These are phyloP conservation scores for Patella pellucida DNA, from an alignment of 2,888 invertebrate genomes.

Conservation along the genomic window DNA sequence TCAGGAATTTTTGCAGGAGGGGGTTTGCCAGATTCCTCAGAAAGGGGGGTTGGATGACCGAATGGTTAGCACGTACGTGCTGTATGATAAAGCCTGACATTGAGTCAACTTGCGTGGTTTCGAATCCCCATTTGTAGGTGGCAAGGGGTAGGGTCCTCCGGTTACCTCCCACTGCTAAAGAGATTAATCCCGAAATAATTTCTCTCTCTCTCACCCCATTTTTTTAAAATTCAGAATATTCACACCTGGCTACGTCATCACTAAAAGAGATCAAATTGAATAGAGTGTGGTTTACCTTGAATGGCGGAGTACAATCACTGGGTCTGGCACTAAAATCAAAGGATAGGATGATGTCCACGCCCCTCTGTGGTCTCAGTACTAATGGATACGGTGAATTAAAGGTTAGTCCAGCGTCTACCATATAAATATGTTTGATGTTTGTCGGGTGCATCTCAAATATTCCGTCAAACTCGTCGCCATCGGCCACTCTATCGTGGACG, in stretches of 20 bases:
- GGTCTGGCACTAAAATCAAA: conserved; percentile 72
- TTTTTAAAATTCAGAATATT: neutral
- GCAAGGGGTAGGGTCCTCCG: too few relatives aligned
- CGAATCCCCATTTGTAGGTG: too few relatives aligned
- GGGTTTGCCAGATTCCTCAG: too few relatives aligned
- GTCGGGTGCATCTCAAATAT: conserved; percentile 70
- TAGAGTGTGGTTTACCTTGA: conserved; percentile 62
- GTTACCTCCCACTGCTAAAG: too few relatives aligned
- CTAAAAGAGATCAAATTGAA: neutral
- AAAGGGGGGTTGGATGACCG: too few relatives aligned
- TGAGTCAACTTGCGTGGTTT: too few relatives aligned
- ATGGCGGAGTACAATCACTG: conserved; percentile 69
- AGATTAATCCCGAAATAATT: too few relatives aligned
- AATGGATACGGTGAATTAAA: conserved; percentile 73
- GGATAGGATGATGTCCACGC: conserved; percentile 71
- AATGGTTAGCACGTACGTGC: too few relatives aligned
- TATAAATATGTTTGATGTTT: conserved; percentile 70
- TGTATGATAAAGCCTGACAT: too few relatives aligned
- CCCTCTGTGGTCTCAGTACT: conserved; percentile 71
- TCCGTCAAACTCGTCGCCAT: conserved; percentile 68
- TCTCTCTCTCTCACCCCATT: too few relatives aligned
- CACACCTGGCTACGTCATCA: too few relatives aligned
- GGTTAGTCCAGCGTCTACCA: conserved; percentile 73
- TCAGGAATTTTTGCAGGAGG: too few relatives aligned
- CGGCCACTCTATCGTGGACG: conserved; percentile 30